A percentile compares a stretch with the other conserved stretches of the same genome.
These are phyloP conservation scores for Lethocerus indicus DNA, from an alignment of 1,140 invertebrate genomes.

Conservation along the genomic window DNA sequence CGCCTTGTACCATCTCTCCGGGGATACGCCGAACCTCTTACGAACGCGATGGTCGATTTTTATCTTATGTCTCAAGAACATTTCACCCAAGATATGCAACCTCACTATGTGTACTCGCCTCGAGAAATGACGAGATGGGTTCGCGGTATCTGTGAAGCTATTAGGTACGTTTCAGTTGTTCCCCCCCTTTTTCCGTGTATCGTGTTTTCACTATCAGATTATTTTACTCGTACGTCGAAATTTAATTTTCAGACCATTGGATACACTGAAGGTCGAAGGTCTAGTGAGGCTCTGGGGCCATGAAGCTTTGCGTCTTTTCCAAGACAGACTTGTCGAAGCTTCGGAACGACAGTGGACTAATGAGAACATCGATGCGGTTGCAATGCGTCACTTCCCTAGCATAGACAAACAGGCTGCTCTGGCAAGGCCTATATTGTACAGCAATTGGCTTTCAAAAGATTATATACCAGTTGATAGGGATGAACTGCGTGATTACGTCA, in stretches of 20 bases:
- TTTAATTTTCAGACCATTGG: slow-evolving; percentile 49
- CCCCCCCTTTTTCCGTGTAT: too few species aligned
- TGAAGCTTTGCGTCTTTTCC: slow-evolving; percentile 94
- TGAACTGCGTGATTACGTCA: slow-evolving; percentile 88
- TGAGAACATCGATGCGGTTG: slow-evolving; percentile 90
- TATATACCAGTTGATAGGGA: slow-evolving; percentile 93
- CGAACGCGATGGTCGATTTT: slow-evolving; percentile 98
- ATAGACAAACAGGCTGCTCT: slow-evolving; percentile 77
- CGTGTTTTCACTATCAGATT: too few species aligned
- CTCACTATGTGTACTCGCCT: slow-evolving; percentile 99
- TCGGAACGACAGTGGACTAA: slow-evolving; percentile 94
- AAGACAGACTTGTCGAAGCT: slow-evolving; percentile 89
- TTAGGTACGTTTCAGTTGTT: slow-evolving; percentile 39
- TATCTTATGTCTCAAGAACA: slow-evolving; percentile 92
- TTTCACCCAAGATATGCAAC: slow-evolving; percentile 99
- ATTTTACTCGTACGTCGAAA: too few species aligned
- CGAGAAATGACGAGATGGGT: slow-evolving; percentile 99
- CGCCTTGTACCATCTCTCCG: slow-evolving; percentile 76
- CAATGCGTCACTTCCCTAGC: slow-evolving; percentile 86
- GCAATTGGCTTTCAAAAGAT: slow-evolving; percentile 97
- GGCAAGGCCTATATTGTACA: slow-evolving; percentile 84
- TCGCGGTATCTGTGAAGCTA: slow-evolving; percentile 95
- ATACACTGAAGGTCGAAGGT: slow-evolving; percentile 80
- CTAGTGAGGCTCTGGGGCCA: slow-evolving; percentile 96
- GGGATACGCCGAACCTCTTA: slow-evolving; percentile 88